Base-by-base conservation (phyloP, 2,888 invertebrate species). In the Spilosoma lubricipeda region DNA sequence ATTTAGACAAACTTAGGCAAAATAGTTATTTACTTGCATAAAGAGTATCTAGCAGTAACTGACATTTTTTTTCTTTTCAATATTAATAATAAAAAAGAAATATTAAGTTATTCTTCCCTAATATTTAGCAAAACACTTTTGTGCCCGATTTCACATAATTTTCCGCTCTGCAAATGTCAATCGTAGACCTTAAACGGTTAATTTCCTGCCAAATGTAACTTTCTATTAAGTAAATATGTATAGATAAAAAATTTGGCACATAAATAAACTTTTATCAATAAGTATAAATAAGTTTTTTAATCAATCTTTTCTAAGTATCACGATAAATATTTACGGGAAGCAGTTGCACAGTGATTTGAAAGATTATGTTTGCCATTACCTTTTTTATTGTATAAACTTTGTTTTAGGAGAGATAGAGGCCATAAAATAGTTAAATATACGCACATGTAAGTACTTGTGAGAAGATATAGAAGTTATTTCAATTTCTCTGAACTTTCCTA, bases 231-330 rank as follows among this genome's bases (percentile, higher is more conserved):
- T 73, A 83, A 85, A 81, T 81, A 77, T 63, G 75, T 80, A 84
- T 78, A 81, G 75, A 56, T 77, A 85, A 81, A 70, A 82, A 86
- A 86, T 72, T 86, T 84, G 27, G 39, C 72, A 71, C 77, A 81
- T 86, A 86, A 86, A 86, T 83, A 70, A 76, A 75, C 64, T 77
- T 76, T 70, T 77, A 79, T 81, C 82, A 82, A 80, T 75, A 77
- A 80, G 75, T 80, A 80, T 86, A 85, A 87, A 87, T 82, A 86
- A 87, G 81, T 87, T 87, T 85, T 85, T 86, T 83, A 86, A 86
- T 86, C 86, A 86, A 87, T 87, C 85, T 79, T 73, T 71, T 52
- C n/a, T 68, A 76, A 82, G 72, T 80, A 75, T 70, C 27, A 72
- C 52, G 77, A 76, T 79, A 82, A 84, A 82, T 84, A 75, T 86